These are phyloP conservation scores for Drosophila triauraria DNA, from an alignment of 1,140 invertebrate species.

Conservation along the genomic window DNA sequence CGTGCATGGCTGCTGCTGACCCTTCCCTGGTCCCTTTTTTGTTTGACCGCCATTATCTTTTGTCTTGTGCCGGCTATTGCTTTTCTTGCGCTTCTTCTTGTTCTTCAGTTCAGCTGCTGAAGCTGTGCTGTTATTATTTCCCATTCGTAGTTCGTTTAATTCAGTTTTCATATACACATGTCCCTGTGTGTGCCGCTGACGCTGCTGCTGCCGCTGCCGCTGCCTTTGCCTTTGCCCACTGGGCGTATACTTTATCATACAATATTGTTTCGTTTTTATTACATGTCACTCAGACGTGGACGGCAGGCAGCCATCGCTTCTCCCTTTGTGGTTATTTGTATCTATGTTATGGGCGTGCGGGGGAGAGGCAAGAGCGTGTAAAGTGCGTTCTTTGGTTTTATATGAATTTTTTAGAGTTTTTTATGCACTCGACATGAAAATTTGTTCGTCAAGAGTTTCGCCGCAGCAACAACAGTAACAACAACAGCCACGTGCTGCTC, in stretches of 20 bases:
- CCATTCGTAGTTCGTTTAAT: constrained; percentile 82
- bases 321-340: constrained; percentile 45
- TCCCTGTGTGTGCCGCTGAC: constrained; percentile 17
- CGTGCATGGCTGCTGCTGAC: constrained; percentile 29
- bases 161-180: constrained; percentile 80
- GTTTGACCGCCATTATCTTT: constrained; percentile 76
- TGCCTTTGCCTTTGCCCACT: constrained; percentile 68
- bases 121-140: constrained; percentile 69
- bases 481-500: constrained; percentile 55
- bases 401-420: constrained; percentile 83
- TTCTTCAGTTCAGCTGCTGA: constrained; percentile 41
- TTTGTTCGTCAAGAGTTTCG: constrained; percentile 77
- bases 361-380: constrained; percentile 60
- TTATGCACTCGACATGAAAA: constrained; percentile 81
- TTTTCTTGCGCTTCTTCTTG: constrained; percentile 67
- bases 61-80: constrained; percentile 73
- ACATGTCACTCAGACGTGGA: constrained; percentile 80
- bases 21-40: constrained; percentile 36
- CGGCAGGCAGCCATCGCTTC: constrained; percentile 31
- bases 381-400: constrained; percentile 82
- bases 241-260: constrained; percentile 83
- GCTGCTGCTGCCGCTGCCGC: neutral
- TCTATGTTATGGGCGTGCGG: constrained; percentile 37
- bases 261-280: constrained; percentile 83
- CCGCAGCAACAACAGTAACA: constrained; percentile 49